Conservation (phyloP, 2,113 vertebrate species). For the Aegithalos caudatus region DNA sequence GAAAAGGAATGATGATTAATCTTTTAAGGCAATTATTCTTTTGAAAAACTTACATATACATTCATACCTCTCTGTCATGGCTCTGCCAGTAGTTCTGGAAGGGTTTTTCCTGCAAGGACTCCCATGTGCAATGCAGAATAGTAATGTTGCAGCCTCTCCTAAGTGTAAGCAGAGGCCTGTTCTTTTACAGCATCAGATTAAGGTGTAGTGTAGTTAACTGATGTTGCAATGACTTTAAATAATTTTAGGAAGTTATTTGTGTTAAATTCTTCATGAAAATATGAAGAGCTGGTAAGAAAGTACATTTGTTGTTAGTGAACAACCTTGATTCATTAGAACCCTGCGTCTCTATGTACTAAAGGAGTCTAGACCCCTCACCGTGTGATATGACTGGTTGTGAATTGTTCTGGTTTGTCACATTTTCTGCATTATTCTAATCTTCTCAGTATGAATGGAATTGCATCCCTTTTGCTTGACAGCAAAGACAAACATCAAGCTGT, state of each 20-base stretch:
- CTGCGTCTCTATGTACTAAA: background rate
- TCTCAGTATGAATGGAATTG: constrained; percentile 37
- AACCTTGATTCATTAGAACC: background rate
- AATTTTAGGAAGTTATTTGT: background rate
- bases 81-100: background rate
- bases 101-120: background rate
- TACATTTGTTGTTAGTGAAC: background rate
- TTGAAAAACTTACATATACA: accelerated
- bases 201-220: background rate
- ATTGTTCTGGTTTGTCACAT: constrained; percentile 34
- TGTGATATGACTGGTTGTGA: background rate
- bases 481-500: constrained; percentile 66
- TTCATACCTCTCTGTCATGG: background rate
- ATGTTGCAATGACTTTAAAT: background rate
- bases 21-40: background rate
- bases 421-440: constrained; percentile 51
- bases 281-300: background rate
- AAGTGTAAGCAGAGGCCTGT: background rate
- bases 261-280: background rate
- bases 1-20: background rate
- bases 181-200: background rate
- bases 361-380: background rate
- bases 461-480: constrained; percentile 53
- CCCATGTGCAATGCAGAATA: background rate
- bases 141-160: background rate